Evolutionary conservation across 2,113 vertebrate species (phyloP).

Genomic region (Mirza zaza): DNA sequence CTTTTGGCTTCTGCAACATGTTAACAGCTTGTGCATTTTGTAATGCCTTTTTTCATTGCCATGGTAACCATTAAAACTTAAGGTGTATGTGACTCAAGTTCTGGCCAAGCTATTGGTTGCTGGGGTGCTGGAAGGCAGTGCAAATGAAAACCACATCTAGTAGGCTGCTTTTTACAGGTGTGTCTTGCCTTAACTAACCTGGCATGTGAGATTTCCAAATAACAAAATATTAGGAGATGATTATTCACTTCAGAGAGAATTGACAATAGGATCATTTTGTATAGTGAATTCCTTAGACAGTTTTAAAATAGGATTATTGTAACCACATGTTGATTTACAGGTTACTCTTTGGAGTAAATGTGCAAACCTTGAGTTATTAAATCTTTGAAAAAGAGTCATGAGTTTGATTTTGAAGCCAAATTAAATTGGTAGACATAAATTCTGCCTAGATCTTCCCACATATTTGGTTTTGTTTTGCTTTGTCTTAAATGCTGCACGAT

Average conservation of each 20-base stretch:
- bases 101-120: slow-evolving; percentile 76
- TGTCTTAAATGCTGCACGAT: not conserved
- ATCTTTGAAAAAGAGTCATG: not conserved
- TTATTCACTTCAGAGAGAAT: not conserved
- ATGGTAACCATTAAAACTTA: slow-evolving; percentile 87
- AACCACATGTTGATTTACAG: not conserved
- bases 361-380: not conserved
- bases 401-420: not conserved
- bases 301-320: slow-evolving; percentile 26
- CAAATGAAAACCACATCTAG: slow-evolving; percentile 63
- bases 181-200: not conserved
- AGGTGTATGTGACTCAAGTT: slow-evolving; percentile 77
- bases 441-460: not conserved
- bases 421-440: not conserved
- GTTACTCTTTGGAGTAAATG: not conserved
- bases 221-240: slow-evolving; percentile 5
- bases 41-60: slow-evolving; percentile 84
- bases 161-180: not conserved
- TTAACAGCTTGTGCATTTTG: slow-evolving; percentile 88
- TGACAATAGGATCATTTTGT: not conserved
- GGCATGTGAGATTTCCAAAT: not conserved
- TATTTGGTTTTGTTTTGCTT: not conserved
- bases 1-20: slow-evolving; percentile 82
- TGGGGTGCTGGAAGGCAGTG: slow-evolving; percentile 27
- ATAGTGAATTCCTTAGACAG: not conserved